Evolutionary conservation across 1,140 invertebrate species (phyloP).

Genomic region (Lepidotrigona ventralis): DNA sequence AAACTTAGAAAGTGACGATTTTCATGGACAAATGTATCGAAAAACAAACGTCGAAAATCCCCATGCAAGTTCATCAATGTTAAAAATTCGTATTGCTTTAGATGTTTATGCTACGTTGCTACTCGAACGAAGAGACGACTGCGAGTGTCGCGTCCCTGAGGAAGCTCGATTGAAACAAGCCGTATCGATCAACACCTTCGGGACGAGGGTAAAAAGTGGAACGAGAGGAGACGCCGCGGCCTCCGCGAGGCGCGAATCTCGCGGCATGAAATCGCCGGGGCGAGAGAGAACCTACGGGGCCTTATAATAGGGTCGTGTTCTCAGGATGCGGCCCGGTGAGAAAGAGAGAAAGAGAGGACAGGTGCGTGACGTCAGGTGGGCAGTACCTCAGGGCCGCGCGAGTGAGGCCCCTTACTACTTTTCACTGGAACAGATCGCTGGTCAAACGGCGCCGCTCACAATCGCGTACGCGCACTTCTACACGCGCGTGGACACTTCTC

Average conservation of each 20-base stretch:
- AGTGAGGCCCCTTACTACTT: constrained; percentile 54
- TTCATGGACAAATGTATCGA: background rate
- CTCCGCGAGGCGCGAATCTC: constrained; percentile 66
- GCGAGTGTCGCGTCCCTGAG: background rate
- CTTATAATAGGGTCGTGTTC: constrained; percentile 65
- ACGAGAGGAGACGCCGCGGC: constrained; percentile 51
- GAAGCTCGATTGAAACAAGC: background rate
- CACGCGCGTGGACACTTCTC: constrained; percentile 2
- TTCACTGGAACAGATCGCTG: constrained; percentile 63
- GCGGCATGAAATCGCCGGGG: constrained; percentile 68
- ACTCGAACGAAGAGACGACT: background rate
- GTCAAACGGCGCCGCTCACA: constrained; percentile 59
- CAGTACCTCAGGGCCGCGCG: constrained; percentile 76
- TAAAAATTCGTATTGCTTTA: background rate
- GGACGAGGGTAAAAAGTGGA: constrained; percentile 31
- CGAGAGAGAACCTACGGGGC: constrained; percentile 58
- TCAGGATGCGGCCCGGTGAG: constrained; percentile 44
- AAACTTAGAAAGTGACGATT: no score
- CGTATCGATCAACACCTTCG: constrained; percentile 5
- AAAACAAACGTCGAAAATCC: background rate
- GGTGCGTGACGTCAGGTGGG: constrained; percentile 80
- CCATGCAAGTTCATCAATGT: background rate
- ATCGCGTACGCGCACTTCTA: constrained; percentile 13
- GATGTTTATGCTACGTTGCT: background rate
- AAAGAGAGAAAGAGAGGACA: constrained; percentile 74